A percentile compares a stretch with the other conserved stretches of the same genome.
Evolutionary conservation across 2,113 vertebrate genomes (phyloP).

Genomic region (Hypanus sabinus): DNA sequence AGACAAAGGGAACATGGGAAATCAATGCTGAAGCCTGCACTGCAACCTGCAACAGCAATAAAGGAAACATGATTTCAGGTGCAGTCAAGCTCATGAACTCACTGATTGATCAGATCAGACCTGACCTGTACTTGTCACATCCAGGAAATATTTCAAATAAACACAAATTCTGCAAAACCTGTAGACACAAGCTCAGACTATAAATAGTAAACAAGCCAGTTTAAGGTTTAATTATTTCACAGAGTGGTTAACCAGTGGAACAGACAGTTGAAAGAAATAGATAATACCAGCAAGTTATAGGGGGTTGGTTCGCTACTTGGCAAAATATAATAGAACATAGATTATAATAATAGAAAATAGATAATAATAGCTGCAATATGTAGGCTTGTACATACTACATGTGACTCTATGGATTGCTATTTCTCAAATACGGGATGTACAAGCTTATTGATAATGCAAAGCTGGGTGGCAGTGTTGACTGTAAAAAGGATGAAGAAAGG

Average conservation of each 20-base stretch:
- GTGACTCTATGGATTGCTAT: too few species aligned
- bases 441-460: too few species aligned
- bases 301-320: not conserved
- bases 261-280: not conserved
- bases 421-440: too few species aligned
- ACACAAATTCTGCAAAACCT: not conserved
- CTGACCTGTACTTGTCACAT: not conserved
- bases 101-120: not conserved
- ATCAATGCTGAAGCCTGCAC: not conserved
- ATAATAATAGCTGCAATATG: too few species aligned
- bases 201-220: not conserved
- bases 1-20: not conserved
- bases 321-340: not conserved
- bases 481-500: too few species aligned
- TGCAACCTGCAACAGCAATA: not conserved
- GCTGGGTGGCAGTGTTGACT: too few species aligned
- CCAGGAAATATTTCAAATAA: not conserved
- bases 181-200: not conserved
- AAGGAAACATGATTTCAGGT: not conserved
- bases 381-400: too few species aligned
- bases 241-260: not conserved
- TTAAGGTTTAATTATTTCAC: not conserved
- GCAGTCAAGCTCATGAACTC: not conserved
- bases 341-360: not conserved
- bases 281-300: not conserved